phyloP scores from a whole-genome alignment of 2,113 vertebrate species.

The Connochaetes taurinus region DNA sequence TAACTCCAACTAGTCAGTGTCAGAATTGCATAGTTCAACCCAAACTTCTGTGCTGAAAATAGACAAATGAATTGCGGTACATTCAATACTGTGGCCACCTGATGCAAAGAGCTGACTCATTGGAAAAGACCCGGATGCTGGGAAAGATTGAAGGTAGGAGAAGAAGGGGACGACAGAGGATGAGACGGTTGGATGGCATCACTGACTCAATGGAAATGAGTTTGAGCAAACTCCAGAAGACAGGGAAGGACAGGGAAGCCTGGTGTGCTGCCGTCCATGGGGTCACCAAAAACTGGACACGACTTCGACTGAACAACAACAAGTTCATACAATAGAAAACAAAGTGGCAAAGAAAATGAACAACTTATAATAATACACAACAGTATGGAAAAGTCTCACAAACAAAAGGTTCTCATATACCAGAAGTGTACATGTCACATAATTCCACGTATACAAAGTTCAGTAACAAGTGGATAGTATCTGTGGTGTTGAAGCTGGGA shows the following conservation, averaged over 20 bases:
- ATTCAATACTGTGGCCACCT: background rate
- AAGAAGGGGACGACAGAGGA: background rate
- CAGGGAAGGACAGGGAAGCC: background rate
- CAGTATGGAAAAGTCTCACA: background rate
- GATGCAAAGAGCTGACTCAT: background rate
- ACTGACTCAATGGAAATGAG: background rate
- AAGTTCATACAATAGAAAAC: background rate
- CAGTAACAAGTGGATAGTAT: background rate
- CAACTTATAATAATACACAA: background rate
- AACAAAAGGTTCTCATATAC: background rate
- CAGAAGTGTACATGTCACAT: background rate
- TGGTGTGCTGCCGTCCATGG: background rate
- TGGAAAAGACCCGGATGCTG: background rate
- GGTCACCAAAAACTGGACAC: accelerated
- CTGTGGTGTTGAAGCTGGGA: background rate
- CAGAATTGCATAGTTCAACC: background rate
- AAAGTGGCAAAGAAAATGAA: background rate
- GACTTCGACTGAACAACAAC: background rate
- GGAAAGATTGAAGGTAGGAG: background rate
- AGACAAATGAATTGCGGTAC: background rate
- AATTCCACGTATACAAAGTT: background rate
- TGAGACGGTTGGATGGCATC: background rate
- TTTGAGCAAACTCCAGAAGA: background rate
- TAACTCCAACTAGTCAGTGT: background rate
- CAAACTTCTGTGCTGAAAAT: background rate